These are phyloP conservation scores for Enteromius argenteus DNA, from an alignment of 2,797 vertebrate species.

Conservation along the genomic window DNA sequence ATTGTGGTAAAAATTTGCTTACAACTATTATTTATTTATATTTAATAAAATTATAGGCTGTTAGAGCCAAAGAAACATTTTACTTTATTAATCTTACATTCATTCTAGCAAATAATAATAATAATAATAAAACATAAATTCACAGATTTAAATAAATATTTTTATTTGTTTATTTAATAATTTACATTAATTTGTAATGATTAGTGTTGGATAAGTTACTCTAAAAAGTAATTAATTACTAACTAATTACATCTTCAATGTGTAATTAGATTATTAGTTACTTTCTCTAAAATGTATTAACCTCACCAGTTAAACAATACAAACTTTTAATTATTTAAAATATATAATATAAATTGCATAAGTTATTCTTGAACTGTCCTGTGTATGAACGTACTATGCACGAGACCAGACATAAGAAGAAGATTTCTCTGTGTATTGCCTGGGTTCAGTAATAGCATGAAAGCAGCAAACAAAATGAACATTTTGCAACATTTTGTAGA, in stretches of 20 bases:
- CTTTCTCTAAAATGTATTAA: neutral
- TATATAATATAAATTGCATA: neutral
- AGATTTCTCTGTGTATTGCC: neutral
- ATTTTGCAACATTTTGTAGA: constrained; percentile 1
- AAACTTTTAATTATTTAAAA: too few species aligned
- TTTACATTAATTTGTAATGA: neutral
- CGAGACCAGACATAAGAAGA: neutral
- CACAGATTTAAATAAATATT: neutral
- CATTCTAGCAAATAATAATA: neutral
- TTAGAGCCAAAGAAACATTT: neutral
- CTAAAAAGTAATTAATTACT: neutral
- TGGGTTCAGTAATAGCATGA: constrained; percentile 8
- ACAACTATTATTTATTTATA: too few species aligned
- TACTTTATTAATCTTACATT: neutral
- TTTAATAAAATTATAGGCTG: too few species aligned
- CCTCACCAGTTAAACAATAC: neutral
- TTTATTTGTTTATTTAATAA: neutral
- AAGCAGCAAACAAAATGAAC: constrained; percentile 7
- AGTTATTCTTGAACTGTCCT: neutral
- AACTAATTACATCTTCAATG: neutral
- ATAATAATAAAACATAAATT: neutral
- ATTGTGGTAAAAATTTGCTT: too few species aligned
- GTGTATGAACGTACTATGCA: neutral
- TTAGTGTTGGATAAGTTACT: neutral
- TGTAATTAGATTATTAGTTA: neutral